Percentiles rank a stretch among this genome's conserved stretches.
Conservation (phyloP, 2,797 vertebrate species). For the Florisuga fusca region DNA sequence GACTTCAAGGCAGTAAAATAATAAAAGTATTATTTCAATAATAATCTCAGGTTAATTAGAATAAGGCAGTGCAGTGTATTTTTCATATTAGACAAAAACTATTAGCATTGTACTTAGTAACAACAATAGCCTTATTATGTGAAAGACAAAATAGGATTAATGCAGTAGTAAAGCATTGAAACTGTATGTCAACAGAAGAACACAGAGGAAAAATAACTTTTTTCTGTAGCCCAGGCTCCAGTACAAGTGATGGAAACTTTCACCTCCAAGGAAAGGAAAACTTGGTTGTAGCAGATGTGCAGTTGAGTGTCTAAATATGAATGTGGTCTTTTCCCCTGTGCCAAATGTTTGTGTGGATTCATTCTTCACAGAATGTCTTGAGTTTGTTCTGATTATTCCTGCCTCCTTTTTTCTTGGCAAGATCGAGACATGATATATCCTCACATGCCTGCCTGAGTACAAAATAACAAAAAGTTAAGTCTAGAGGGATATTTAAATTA, state of each 20-base stretch:
- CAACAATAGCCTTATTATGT: conserved; percentile 63
- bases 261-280: neutral
- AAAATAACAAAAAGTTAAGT: neutral
- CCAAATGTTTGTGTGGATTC: conserved; percentile 22
- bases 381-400: conserved; percentile 43
- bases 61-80: conserved; percentile 45
- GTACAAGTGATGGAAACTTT: neutral
- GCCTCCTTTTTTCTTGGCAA: neutral
- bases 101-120: conserved; percentile 64
- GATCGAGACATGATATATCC: neutral
- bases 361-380: conserved; percentile 19
- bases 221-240: neutral
- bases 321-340: conserved; percentile 1
- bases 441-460: neutral
- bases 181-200: conserved; percentile 32
- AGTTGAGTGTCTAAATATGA: neutral
- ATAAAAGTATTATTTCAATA: conserved; percentile 71
- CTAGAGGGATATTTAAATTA: conserved; percentile 20
- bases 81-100: conserved; percentile 70
- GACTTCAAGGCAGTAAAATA: conserved; percentile 63
- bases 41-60: conserved; percentile 72
- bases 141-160: conserved; percentile 68
- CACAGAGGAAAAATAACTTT: neutral
- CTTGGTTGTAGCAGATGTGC: neutral
- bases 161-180: conserved; percentile 18